Evolutionary conservation across 2,888 invertebrate genomes (phyloP).

Genomic region (Timandra comae): DNA sequence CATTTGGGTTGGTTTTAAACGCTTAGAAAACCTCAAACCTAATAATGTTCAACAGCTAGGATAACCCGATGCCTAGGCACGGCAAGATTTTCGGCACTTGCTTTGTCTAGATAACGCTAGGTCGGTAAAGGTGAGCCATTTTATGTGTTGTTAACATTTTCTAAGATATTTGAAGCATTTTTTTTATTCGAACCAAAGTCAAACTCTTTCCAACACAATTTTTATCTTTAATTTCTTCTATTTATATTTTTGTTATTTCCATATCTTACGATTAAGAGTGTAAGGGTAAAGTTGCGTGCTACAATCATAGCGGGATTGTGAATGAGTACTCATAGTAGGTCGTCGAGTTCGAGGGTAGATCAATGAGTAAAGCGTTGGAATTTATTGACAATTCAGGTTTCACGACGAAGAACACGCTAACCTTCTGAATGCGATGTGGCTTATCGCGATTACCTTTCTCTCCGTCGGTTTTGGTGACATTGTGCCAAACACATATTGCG

Average conservation of each 20-base stretch:
- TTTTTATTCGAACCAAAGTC: slow-evolving; percentile 63
- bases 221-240: slow-evolving; percentile 27
- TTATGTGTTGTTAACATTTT: slow-evolving; percentile 57
- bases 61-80: slow-evolving; percentile 37
- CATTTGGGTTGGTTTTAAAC: slow-evolving; percentile 45
- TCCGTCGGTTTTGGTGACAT: slow-evolving; percentile 99
- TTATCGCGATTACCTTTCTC: slow-evolving; percentile 99
- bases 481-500: slow-evolving; percentile 99
- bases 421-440: slow-evolving; percentile 99
- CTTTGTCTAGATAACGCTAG: slow-evolving; percentile 51
- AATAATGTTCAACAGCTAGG: slow-evolving; percentile 30
- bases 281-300: slow-evolving; percentile 30
- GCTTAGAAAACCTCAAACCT: slow-evolving; percentile 27
- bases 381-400: slow-evolving; percentile 85
- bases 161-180: slow-evolving; percentile 47
- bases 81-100: slow-evolving; percentile 51
- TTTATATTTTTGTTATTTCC: slow-evolving; percentile 40
- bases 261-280: slow-evolving; percentile 27
- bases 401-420: slow-evolving; percentile 99
- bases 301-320: slow-evolving; percentile 36
- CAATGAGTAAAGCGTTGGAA: slow-evolving; percentile 58
- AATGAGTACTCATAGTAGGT: slow-evolving; percentile 30
- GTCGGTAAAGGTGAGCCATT: slow-evolving; percentile 75
- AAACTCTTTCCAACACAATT: slow-evolving; percentile 59
- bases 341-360: slow-evolving; percentile 27